A percentile compares a stretch with the other conserved stretches of the same genome.
These are phyloP conservation scores for Watsonalla cultraria DNA, from an alignment of 2,888 invertebrate species.

Conservation along the genomic window DNA sequence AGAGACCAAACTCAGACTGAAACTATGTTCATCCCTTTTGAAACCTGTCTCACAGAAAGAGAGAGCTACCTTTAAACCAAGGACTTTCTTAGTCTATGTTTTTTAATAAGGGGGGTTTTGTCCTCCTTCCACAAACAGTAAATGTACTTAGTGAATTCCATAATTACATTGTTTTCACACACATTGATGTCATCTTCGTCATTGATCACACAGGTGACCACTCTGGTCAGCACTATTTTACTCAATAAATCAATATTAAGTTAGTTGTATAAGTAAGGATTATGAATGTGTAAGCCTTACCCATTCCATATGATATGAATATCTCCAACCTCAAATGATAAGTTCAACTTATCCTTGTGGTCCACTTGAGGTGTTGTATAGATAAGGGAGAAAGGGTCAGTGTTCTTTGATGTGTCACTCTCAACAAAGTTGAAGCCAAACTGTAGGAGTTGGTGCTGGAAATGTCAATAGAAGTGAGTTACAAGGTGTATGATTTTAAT, in stretches of 20 bases:
- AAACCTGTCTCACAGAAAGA: no score
- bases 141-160: no score
- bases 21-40: no score
- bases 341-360: conserved; percentile 47
- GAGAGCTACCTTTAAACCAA: no score
- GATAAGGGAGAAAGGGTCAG: conserved; percentile 47
- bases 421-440: conserved; percentile 61
- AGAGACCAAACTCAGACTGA: no score
- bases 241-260: neutral
- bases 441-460: conserved; percentile 58
- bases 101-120: no score
- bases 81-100: no score
- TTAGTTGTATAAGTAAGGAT: neutral
- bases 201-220: no score
- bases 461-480: conserved; percentile 12
- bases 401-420: conserved; percentile 44
- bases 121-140: no score
- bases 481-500: neutral
- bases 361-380: conserved; percentile 51
- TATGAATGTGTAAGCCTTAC: conserved; percentile 40
- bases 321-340: conserved; percentile 59
- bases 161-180: no score
- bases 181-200: no score
- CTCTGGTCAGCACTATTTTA: neutral
- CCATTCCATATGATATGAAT: conserved; percentile 59